Evolutionary conservation across 2,888 invertebrate genomes (phyloP).

Genomic region (Andrena chrysosceles): DNA sequence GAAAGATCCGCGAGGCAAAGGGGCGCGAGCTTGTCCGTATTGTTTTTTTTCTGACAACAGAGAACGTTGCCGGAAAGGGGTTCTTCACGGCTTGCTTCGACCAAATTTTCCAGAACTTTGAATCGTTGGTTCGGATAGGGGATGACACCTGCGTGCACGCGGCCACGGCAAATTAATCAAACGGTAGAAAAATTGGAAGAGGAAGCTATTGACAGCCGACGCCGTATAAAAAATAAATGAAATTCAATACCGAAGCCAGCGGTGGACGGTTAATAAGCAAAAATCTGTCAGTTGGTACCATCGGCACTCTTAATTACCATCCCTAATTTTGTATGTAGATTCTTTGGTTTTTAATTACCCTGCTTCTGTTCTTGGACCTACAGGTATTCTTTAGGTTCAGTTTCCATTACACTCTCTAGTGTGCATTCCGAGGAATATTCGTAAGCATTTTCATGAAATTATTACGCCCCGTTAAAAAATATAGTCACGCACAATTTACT

Average conservation of each 20-base stretch:
- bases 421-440: too few relatives aligned
- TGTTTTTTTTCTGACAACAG: background rate
- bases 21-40: background rate
- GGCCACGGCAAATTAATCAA: slow-evolving; percentile 78
- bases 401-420: too few relatives aligned
- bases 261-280: slow-evolving; percentile 77
- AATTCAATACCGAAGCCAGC: slow-evolving; percentile 73
- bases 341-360: background rate
- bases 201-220: slow-evolving; percentile 80
- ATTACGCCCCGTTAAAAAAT: too few relatives aligned
- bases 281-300: slow-evolving; percentile 71
- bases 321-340: background rate
- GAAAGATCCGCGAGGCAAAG: background rate
- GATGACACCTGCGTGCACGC: slow-evolving; percentile 56
- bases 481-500: too few relatives aligned
- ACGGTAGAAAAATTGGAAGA: slow-evolving; percentile 79
- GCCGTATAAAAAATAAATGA: slow-evolving; percentile 79
- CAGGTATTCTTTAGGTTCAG: too few relatives aligned
- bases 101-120: slow-evolving; percentile 67
- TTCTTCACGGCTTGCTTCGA: slow-evolving; percentile 23
- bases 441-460: too few relatives aligned
- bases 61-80: background rate
- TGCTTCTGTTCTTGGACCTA: background rate
- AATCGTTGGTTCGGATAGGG: slow-evolving; percentile 44
- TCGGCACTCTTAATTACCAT: slow-evolving; percentile 55